Percentiles rank a stretch among this genome's conserved stretches.
phyloP scores from a whole-genome alignment of 2,888 invertebrate genomes.

The Leptopilina drosophilae region DNA sequence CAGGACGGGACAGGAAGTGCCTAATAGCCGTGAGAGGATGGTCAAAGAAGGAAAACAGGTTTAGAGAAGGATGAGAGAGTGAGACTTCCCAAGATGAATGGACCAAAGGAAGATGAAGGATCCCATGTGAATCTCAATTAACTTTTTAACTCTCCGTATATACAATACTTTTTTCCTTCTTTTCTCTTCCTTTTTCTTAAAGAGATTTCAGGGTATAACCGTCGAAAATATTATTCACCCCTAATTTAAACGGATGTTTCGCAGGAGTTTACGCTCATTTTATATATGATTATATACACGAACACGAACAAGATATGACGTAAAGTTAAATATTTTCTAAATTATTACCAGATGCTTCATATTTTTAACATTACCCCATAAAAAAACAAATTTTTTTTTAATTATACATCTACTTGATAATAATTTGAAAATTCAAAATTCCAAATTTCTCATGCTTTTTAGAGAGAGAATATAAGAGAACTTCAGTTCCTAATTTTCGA shows the following conservation, averaged over 20 bases:
- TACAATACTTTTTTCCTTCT: background rate
- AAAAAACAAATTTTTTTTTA: too few relatives aligned
- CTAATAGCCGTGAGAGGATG: slow-evolving; percentile 76
- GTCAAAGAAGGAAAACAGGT: slow-evolving; percentile 71
- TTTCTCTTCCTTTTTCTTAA: too few relatives aligned
- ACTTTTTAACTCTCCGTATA: slow-evolving; percentile 23
- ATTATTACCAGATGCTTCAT: too few relatives aligned
- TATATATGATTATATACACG: background rate
- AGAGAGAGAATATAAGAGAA: too few relatives aligned
- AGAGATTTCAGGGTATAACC: slow-evolving; percentile 23
- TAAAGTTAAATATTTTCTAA: too few relatives aligned
- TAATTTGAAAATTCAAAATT: background rate
- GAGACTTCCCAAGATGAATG: slow-evolving; percentile 71
- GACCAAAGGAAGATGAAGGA: slow-evolving; percentile 60
- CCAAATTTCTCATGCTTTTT: background rate
- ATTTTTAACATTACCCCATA: too few relatives aligned
- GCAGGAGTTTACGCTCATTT: background rate
- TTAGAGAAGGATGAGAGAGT: slow-evolving; percentile 61
- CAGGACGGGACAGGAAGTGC: slow-evolving; percentile 74
- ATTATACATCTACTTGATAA: too few relatives aligned
- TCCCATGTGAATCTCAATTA: slow-evolving; percentile 41
- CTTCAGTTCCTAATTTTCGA: too few relatives aligned
- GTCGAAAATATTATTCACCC: slow-evolving; percentile 9
- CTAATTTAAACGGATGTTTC: background rate
- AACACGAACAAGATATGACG: background rate